A percentile compares a stretch with the other conserved stretches of the same genome.
phyloP scores from a whole-genome alignment of 2,113 vertebrate species.

The Fregata magnificens region DNA sequence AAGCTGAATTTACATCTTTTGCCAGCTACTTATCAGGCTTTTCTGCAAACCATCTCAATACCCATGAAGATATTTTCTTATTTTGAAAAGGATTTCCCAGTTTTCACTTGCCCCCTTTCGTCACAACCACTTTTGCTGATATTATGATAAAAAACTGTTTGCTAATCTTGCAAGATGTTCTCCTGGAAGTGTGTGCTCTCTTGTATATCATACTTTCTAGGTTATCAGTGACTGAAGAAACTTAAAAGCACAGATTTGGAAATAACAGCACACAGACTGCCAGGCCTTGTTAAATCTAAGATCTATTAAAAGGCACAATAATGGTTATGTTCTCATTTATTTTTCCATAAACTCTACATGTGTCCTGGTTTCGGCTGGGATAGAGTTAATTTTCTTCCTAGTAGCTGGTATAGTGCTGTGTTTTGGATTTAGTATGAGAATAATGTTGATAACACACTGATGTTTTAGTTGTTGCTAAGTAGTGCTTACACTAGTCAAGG shows the following conservation, averaged over 20 bases:
- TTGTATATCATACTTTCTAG: not conserved
- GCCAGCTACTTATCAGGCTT: not conserved
- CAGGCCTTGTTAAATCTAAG: not conserved
- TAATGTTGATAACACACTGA: no score
- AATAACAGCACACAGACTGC: not conserved
- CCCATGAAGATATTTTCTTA: not conserved
- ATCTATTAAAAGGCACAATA: not conserved
- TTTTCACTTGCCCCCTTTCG: not conserved
- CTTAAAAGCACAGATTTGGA: not conserved
- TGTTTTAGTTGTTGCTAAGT: no score
- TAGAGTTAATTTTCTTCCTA: no score
- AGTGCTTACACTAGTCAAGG: no score
- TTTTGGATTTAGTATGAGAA: no score
- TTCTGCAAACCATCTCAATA: not conserved
- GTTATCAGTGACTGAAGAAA: not conserved
- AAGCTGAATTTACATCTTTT: not conserved
- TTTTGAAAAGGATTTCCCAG: not conserved
- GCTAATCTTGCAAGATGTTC: not conserved
- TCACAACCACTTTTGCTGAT: not conserved
- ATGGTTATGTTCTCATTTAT: not conserved
- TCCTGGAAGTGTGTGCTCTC: not conserved
- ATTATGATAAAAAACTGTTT: not conserved
- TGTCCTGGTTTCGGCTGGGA: no score
- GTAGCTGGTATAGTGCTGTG: no score
- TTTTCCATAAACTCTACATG: not conserved